Evolutionary conservation across 2,888 invertebrate species (phyloP).

Genomic region (Phlogophora meticulosa): DNA sequence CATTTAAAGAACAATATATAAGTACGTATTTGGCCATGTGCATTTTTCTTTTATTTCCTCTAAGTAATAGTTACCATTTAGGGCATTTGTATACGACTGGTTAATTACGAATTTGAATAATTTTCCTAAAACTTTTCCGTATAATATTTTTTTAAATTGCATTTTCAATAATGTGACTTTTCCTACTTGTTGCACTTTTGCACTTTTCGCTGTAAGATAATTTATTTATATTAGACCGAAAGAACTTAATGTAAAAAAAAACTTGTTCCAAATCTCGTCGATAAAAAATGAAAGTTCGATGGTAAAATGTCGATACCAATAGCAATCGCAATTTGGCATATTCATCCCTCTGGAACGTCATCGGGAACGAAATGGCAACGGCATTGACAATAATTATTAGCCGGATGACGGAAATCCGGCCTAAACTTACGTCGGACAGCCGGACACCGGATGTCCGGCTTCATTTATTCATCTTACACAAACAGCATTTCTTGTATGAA

Average conservation of each 20-base stretch:
- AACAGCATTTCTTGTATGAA: slow-evolving; percentile 64
- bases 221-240: too few relatives aligned
- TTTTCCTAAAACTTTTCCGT: neutral
- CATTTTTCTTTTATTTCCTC: slow-evolving; percentile 13
- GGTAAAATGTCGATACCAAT: neutral
- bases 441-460: slow-evolving; percentile 63
- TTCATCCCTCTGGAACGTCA: slow-evolving; percentile 41
- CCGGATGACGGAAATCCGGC: slow-evolving; percentile 67
- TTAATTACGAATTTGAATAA: neutral
- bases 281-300: neutral
- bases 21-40: neutral
- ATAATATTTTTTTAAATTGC: too few relatives aligned
- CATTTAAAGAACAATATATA: neutral
- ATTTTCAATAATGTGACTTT: neutral
- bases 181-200: neutral
- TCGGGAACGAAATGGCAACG: slow-evolving; percentile 58
- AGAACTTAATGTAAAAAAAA: too few relatives aligned
- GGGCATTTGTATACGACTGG: neutral
- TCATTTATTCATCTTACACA: slow-evolving; percentile 68
- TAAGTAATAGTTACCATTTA: neutral
- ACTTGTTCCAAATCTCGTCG: neutral
- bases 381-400: slow-evolving; percentile 65
- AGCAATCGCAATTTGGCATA: slow-evolving; percentile 28
- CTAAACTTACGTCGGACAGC: slow-evolving; percentile 64
- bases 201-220: too few relatives aligned